A percentile compares a stretch with the other conserved stretches of the same genome.
phyloP scores from a whole-genome alignment of 2,888 invertebrate species.

The Acleris laterana region DNA sequence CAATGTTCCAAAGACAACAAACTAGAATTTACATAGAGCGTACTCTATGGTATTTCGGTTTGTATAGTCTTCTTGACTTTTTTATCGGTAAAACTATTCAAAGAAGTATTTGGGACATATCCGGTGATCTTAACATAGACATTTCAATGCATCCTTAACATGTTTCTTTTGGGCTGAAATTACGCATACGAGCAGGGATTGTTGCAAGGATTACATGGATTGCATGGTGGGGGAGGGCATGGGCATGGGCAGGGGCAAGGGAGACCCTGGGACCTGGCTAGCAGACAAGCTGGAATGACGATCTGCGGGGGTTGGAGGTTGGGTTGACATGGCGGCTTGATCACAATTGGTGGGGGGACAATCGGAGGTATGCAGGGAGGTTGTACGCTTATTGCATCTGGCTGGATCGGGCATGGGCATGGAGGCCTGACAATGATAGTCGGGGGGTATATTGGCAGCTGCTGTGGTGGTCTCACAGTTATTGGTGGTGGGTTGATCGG shows the following conservation, averaged over 20 bases:
- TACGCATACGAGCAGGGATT: background rate
- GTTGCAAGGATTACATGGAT: too few species aligned
- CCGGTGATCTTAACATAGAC: too few species aligned
- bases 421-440: slow-evolving; percentile 48
- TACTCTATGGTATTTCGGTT: too few species aligned
- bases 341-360: slow-evolving; percentile 11
- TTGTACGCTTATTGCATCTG: background rate
- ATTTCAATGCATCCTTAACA: too few species aligned
- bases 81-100: too few species aligned
- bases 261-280: background rate
- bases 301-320: slow-evolving; percentile 14
- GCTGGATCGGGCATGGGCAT: slow-evolving; percentile 15
- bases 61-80: too few species aligned
- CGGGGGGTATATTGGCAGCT: slow-evolving; percentile 54
- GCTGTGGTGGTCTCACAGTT: slow-evolving; percentile 54
- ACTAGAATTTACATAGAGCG: too few species aligned
- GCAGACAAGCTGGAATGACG: background rate
- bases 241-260: too few species aligned
- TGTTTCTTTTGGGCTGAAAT: too few species aligned
- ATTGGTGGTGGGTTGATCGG: slow-evolving; percentile 52
- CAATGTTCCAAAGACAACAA: too few species aligned
- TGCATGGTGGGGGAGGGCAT: too few species aligned
- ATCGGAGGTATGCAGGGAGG: background rate
- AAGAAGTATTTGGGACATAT: too few species aligned
- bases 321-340: slow-evolving; percentile 16